Evolutionary conservation across 30 jellyfish, hydroid and myxozoan genomes (phyloP).

Genomic region (Phacellophora camtschatica): DNA sequence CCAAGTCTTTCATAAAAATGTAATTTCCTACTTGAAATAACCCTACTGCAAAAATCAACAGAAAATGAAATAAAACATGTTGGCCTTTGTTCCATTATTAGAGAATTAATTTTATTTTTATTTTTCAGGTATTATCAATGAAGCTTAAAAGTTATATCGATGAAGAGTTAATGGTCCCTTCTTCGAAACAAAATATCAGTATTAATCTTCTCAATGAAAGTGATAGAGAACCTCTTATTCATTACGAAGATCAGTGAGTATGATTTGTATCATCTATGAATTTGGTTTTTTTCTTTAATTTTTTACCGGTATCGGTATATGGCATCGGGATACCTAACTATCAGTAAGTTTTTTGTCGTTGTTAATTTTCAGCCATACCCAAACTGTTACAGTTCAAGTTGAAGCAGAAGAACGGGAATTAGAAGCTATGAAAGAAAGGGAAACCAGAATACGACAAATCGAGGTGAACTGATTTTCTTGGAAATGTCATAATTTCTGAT

Average conservation of each 20-base stretch:
- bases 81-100: too few relatives aligned
- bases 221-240: neutral
- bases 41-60: too few relatives aligned
- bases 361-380: too few relatives aligned
- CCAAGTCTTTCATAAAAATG: too few relatives aligned
- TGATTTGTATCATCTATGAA: neutral
- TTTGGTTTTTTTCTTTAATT: neutral
- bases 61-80: too few relatives aligned
- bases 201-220: slow-evolving; percentile 8
- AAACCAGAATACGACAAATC: slow-evolving; percentile 57
- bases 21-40: too few relatives aligned
- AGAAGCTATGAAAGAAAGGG: slow-evolving; percentile 76
- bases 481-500: too few relatives aligned
- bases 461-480: slow-evolving; percentile 44
- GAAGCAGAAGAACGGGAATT: slow-evolving; percentile 67
- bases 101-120: neutral
- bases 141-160: slow-evolving; percentile 67
- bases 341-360: too few relatives aligned
- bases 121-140: slow-evolving; percentile 58
- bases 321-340: too few relatives aligned
- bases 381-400: neutral
- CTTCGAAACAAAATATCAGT: slow-evolving; percentile 32
- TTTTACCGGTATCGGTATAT: too few relatives aligned
- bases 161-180: slow-evolving; percentile 58
- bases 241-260: slow-evolving; percentile 11